Percentiles rank a stretch among this genome's conserved stretches.
Conservation (phyloP, 2,888 invertebrate genomes). For the Willowsia nigromaculata region DNA sequence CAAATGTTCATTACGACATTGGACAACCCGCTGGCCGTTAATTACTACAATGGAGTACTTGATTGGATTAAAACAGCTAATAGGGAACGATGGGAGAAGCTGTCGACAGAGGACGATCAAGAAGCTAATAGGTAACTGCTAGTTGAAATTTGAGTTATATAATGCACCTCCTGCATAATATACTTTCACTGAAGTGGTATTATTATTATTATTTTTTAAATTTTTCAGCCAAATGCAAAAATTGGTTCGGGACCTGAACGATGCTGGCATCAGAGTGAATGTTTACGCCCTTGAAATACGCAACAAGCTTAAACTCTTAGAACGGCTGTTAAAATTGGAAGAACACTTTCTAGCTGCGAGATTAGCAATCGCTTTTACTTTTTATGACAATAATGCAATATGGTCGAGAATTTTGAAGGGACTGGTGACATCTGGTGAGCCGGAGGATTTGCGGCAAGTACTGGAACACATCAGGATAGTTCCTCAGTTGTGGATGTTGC, state of each 20-base stretch:
- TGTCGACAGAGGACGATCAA: too few species aligned
- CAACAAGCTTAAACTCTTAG: constrained; percentile 74
- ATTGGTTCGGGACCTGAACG: constrained; percentile 66
- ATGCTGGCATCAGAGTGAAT: constrained; percentile 71
- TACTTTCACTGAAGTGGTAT: too few species aligned
- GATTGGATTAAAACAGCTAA: too few species aligned
- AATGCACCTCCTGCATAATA: too few species aligned
- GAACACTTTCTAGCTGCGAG: constrained; percentile 72
- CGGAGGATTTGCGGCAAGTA: constrained; percentile 62
- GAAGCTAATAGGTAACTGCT: too few species aligned
- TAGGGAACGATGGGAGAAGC: too few species aligned
- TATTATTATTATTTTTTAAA: background rate
- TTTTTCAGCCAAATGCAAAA: constrained; percentile 64
- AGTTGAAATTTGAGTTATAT: too few species aligned
- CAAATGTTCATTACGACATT: background rate
- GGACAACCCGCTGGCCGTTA: background rate
- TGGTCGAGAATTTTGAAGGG: constrained; percentile 76
- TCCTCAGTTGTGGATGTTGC: constrained; percentile 76
- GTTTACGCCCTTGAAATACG: constrained; percentile 75
- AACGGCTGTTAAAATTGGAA: constrained; percentile 60
- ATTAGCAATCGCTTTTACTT: constrained; percentile 73
- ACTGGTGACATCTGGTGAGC: constrained; percentile 63
- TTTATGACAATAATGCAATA: constrained; percentile 52
- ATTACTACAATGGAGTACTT: background rate
- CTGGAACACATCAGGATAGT: constrained; percentile 68